Base-by-base conservation (phyloP, 2,113 vertebrate genomes). In the Chaetura pelagica region DNA sequence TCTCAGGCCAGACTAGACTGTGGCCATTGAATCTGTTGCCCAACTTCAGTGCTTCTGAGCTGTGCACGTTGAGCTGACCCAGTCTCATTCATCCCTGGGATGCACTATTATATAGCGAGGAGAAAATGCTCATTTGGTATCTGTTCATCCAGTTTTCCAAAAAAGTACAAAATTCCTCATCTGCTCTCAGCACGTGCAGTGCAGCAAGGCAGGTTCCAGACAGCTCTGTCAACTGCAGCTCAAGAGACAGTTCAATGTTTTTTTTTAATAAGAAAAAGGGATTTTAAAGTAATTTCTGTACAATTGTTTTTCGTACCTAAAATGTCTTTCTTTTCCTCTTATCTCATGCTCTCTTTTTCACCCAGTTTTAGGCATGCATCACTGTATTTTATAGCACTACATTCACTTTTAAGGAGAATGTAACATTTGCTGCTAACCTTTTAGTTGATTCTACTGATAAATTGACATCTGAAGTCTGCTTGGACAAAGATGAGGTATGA, bases 21-120 rank as follows among this genome's bases (percentile, higher is more conserved):
- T 44, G 48, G 8, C 59, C 64, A 52, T 32, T 62, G 61, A 35
- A 12, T 9, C 15, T 38, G 4, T 1, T 30, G 6, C 34, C 63
- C 15, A 3, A 0, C 4, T 57, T 19, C 0, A 0, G 24, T 26
- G 22, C 51, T 75, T 29, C 59, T 62, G 23, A 35, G 58, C 75
- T 48, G 42, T 15, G 44, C 22, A 7, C 22, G 30, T 49, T 4
- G 12, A 78, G 61, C 55, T 78, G 51, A 19, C 29, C 32, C 55
- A 34, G 5, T 4, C 44, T 69, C 30, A 7, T 19, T 15, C 46
- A 29, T 15, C 15, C 15, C 32, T 7, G 3, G n/a, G 27, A 20
- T 32, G 22, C 8, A 4, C 51, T 63, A 24, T 34, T 55, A 38
- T 9, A 67, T 1, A 55, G 74, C 12, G 51, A n/a, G 46, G 23